Conservation (phyloP, 2,113 vertebrate genomes). For the Hemiscyllium ocellatum region DNA sequence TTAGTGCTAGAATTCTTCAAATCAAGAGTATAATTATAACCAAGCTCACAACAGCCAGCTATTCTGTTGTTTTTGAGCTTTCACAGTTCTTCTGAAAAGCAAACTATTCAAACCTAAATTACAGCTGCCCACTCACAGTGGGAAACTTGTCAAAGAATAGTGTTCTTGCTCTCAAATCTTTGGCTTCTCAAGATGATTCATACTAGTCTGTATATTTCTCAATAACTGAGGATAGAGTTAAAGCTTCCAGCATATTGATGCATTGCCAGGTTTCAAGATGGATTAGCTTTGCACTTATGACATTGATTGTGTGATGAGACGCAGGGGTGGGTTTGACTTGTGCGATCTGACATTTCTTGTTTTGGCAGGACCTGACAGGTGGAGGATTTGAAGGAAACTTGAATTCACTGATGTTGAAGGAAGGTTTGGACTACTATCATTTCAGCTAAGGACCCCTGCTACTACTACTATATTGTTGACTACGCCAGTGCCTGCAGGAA, state of each 20-base stretch:
- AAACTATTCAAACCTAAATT: slow-evolving; percentile 3
- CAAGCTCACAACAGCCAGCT: not conserved
- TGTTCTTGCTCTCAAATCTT: not conserved
- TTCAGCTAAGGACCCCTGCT: slow-evolving; percentile 55
- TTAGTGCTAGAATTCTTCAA: not conserved
- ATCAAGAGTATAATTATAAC: slow-evolving; percentile 6
- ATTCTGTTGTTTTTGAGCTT: not conserved
- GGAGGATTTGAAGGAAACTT: slow-evolving; percentile 81
- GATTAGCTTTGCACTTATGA: slow-evolving; percentile 25
- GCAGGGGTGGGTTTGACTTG: not conserved
- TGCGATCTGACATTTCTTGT: not conserved
- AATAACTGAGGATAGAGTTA: not conserved
- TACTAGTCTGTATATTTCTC: not conserved
- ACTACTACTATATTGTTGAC: slow-evolving; percentile 14
- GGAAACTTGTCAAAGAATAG: not conserved
- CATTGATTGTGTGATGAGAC: slow-evolving; percentile 11
- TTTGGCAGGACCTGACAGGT: slow-evolving; percentile 78
- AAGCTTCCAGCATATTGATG: not conserved
- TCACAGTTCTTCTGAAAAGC: not conserved
- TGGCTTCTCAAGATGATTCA: not conserved
- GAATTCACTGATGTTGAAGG: slow-evolving; percentile 56
- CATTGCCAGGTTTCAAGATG: slow-evolving; percentile 3
- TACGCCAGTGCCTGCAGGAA: slow-evolving; percentile 39
- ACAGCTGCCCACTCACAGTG: not conserved
- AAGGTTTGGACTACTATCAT: slow-evolving; percentile 70